phyloP scores from a whole-genome alignment of 2,888 invertebrate species.

The Eilema depressum region DNA sequence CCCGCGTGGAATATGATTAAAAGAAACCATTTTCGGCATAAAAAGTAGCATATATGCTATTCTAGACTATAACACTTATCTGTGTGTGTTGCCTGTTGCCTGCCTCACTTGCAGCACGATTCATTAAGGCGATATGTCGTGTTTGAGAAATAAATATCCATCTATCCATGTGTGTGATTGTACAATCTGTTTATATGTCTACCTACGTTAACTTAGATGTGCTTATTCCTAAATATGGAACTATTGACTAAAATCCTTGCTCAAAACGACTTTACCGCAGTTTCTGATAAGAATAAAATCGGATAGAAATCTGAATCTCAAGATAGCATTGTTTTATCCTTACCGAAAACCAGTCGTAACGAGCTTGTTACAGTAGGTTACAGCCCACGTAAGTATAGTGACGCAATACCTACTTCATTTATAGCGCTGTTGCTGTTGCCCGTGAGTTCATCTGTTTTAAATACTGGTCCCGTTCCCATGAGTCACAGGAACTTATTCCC shows the following conservation, averaged over 20 bases:
- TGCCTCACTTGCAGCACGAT: too few relatives aligned
- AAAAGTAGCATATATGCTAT: too few relatives aligned
- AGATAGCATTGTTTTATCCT: background rate
- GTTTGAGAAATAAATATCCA: too few relatives aligned
- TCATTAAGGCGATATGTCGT: too few relatives aligned
- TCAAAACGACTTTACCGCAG: background rate
- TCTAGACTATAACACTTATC: too few relatives aligned
- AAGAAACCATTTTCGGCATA: background rate
- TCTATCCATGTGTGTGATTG: background rate
- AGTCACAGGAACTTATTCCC: too few relatives aligned
- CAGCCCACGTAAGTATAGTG: background rate
- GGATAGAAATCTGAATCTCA: background rate
- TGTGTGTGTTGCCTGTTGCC: too few relatives aligned
- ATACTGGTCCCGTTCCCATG: too few relatives aligned
- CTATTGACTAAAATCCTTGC: background rate
- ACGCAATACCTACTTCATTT: background rate
- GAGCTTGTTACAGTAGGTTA: background rate
- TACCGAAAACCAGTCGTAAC: background rate
- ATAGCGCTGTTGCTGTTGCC: background rate
- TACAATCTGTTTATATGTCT: background rate
- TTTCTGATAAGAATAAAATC: background rate
- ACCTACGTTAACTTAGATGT: background rate
- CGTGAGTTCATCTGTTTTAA: too few relatives aligned
- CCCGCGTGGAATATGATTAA: background rate
- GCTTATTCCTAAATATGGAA: background rate